phyloP scores from a whole-genome alignment of 2,113 vertebrate species.

The Fregetta grallaria region DNA sequence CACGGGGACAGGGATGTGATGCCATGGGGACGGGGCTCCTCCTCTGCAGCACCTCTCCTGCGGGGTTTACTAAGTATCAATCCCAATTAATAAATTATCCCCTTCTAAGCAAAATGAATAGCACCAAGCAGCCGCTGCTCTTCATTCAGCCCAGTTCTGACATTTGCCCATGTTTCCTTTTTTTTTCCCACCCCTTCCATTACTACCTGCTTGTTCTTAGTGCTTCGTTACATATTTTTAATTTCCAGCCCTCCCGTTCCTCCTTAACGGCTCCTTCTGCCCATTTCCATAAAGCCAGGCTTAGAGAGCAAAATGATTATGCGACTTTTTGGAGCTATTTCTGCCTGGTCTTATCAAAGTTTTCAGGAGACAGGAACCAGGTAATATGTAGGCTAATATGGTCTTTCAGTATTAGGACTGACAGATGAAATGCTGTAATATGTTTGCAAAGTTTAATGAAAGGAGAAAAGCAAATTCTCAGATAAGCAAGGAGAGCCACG shows the following conservation, averaged over 20 bases:
- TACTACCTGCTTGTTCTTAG: neutral
- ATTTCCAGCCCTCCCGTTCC: neutral
- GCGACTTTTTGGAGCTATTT: neutral
- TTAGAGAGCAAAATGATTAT: neutral
- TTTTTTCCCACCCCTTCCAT: neutral
- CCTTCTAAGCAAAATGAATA: neutral
- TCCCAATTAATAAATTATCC: neutral
- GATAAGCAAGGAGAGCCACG: neutral
- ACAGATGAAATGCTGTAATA: conserved; percentile 50
- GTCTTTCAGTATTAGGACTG: conserved; percentile 12
- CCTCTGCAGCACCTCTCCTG: neutral
- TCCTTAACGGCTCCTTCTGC: neutral
- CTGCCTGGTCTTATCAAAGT: neutral
- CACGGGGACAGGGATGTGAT: neutral
- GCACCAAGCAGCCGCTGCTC: neutral
- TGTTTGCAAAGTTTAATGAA: conserved; percentile 50
- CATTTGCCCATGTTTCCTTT: neutral
- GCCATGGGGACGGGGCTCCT: neutral
- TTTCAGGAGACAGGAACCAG: conserved; percentile 35
- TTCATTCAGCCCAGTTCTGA: neutral
- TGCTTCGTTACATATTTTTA: neutral
- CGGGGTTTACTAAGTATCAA: neutral
- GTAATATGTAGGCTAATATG: neutral
- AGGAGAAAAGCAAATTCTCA: conserved; percentile 60
- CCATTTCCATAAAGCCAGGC: neutral